phyloP scores from a whole-genome alignment of 2,797 vertebrate genomes.

The Melanotaenia trifasciata region DNA sequence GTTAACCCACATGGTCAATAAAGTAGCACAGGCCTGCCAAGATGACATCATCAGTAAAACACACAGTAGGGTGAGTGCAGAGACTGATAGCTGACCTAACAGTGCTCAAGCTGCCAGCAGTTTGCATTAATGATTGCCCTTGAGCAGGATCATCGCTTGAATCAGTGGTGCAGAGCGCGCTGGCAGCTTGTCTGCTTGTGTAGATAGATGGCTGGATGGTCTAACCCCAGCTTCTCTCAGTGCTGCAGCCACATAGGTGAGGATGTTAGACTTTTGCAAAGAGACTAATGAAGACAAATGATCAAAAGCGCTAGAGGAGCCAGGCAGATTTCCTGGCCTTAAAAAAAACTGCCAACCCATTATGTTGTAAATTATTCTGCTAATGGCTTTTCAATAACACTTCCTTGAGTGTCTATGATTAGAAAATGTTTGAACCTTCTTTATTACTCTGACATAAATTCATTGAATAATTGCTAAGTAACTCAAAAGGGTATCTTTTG shows the following conservation, averaged over 20 bases:
- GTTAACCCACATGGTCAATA: conserved; percentile 1
- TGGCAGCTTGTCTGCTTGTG: conserved; percentile 53
- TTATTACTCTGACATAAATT: background rate
- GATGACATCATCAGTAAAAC: conserved; percentile 39
- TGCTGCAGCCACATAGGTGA: conserved; percentile 24
- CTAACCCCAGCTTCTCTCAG: conserved; percentile 6
- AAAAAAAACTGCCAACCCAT: conserved; percentile 16
- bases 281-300: conserved; percentile 62
- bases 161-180: conserved; percentile 20
- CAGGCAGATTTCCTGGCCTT: conserved; percentile 26
- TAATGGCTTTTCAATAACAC: conserved; percentile 33
- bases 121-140: conserved; percentile 66
- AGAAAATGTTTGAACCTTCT: background rate
- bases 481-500: background rate
- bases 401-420: conserved; percentile 19
- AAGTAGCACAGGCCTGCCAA: conserved; percentile 9
- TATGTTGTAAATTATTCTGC: conserved; percentile 44
- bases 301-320: conserved; percentile 19
- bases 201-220: conserved; percentile 32
- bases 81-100: conserved; percentile 44
- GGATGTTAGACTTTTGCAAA: conserved; percentile 36
- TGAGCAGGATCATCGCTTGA: conserved; percentile 43
- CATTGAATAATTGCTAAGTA: background rate
- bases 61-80: conserved; percentile 9
- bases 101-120: conserved; percentile 28